Conservation (phyloP, 2,113 vertebrate genomes). For the Grallaria varia region DNA sequence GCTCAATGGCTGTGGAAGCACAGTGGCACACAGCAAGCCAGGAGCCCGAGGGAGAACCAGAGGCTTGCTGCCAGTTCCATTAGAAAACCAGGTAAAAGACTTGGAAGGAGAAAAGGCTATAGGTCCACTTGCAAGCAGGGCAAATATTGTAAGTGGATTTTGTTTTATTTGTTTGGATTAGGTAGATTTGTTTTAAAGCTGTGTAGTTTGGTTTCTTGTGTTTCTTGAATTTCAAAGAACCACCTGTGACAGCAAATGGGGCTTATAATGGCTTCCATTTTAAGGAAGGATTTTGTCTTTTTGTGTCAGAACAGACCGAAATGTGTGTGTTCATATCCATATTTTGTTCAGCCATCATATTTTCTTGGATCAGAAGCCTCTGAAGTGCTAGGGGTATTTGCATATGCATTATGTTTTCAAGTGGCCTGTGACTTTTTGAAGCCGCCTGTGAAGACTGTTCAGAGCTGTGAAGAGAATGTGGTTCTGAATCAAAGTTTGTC, state of each 20-base stretch:
- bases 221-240: not conserved
- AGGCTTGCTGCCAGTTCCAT: not conserved
- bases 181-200: not conserved
- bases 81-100: not conserved
- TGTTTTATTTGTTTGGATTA: not conserved
- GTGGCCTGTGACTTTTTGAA: not conserved
- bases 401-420: not conserved
- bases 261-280: not conserved
- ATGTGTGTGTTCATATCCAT: not conserved
- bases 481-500: not conserved
- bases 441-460: not conserved
- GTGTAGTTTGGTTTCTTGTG: not conserved
- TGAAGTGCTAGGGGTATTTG: not conserved
- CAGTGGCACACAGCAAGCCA: not conserved
- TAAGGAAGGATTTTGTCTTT: not conserved
- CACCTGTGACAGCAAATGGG: not conserved
- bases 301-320: not conserved
- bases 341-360: not conserved
- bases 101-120: not conserved
- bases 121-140: not conserved
- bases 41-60: not conserved
- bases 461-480: not conserved
- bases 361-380: not conserved
- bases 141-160: not conserved
- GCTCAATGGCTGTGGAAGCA: not conserved